These are phyloP conservation scores for Lepidurus apus DNA, from an alignment of 1,140 invertebrate genomes.

Conservation along the genomic window DNA sequence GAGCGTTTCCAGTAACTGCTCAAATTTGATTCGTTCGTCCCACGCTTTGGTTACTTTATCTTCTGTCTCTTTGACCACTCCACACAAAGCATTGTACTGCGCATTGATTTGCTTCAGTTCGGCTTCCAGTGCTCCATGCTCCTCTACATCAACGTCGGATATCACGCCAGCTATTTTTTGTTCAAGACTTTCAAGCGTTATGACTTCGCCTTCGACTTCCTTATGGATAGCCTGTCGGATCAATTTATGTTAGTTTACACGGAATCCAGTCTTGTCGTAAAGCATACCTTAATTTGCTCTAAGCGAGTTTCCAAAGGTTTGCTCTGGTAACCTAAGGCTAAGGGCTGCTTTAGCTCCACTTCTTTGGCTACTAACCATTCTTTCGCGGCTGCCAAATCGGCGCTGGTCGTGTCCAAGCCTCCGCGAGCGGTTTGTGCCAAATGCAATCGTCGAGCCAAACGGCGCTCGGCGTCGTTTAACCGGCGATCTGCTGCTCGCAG, in stretches of 20 bases:
- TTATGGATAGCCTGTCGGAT: conserved; percentile 58
- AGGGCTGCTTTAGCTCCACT: conserved; percentile 49
- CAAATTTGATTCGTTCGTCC: conserved; percentile 57
- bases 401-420: conserved; percentile 63
- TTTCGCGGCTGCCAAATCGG: conserved; percentile 47
- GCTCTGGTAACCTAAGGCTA: conserved; percentile 65
- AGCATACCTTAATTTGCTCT: conserved; percentile 56
- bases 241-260: background rate
- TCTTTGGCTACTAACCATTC: conserved; percentile 75
- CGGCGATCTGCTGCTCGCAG: conserved; percentile 74
- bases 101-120: conserved; percentile 53
- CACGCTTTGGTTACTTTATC: conserved; percentile 59
- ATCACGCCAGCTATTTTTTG: conserved; percentile 76
- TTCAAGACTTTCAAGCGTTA: conserved; percentile 70
- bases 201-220: conserved; percentile 76
- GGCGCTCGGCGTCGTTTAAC: conserved; percentile 73
- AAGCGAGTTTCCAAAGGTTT: conserved; percentile 66
- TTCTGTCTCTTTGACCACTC: conserved; percentile 54
- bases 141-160: conserved; percentile 70
- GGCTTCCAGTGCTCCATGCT: conserved; percentile 64
- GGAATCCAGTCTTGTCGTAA: background rate
- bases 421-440: conserved; percentile 52
- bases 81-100: conserved; percentile 43
- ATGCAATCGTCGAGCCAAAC: conserved; percentile 65
- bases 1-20: conserved; percentile 67